Base-by-base conservation (phyloP, 2,888 invertebrate genomes). In the Gymnocheta viridis region DNA sequence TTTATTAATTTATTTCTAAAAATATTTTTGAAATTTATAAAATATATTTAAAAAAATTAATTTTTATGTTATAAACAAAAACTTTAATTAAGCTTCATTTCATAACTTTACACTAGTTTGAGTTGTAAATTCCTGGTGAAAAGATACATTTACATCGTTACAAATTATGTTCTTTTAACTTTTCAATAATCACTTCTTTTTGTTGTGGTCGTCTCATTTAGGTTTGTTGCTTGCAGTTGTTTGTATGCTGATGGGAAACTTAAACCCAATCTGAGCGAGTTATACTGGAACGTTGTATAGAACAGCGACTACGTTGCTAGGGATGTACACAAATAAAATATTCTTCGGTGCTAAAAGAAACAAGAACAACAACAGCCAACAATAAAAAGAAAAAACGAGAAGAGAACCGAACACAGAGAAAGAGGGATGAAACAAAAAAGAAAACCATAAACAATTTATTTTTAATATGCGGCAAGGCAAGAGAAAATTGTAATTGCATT, bases 261-360 rank as follows among this genome's bases (percentile, higher is more conserved):
- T 86, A 90, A 82, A 90, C 91, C 67, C 89, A 89, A 72, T 90
- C 90, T 22, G 89, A 88, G 41, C 89, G 86, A 17, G 89, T 87
- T 85, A 87, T 87, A 35, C 81, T 83, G 17, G 85, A 84, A 58
- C 72, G 79, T 74, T 82, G 79, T 86, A 81, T 66, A 12, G 90
- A 87, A 27, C 86, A 86, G 76, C 88, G 69, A 4, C 87, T 87
- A 24, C 89, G 83, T 81, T 84, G 90, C 85, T 90, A 88, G 81
- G 91, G 90, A 41, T 88, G 88, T 67, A 91, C 80, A 74, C 89
- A 91, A 78, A 91, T 89, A 66, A 91, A 87, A 80, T 89, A 91
- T 82, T 91, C 91, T 86, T 91, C 91, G 77, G 91, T 91, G 82
- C 91, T 91, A 60, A 67, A 73, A 79, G 24, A 85, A 79, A 79